A percentile compares a stretch with the other conserved stretches of the same genome.
Conservation (phyloP, 2,888 invertebrate genomes). For the Junonia oenone region DNA sequence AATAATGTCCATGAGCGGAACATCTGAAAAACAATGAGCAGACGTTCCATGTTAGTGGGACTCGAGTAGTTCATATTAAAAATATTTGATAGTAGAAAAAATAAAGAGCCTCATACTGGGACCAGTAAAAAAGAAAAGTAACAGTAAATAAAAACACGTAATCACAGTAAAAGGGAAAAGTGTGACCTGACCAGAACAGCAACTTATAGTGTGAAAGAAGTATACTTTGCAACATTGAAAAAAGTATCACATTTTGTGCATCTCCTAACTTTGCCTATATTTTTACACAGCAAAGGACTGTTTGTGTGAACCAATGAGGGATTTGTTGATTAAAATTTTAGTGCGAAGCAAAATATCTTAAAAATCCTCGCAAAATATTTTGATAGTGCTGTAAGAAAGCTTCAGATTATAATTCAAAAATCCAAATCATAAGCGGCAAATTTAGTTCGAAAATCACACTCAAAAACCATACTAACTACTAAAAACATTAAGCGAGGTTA, state of each 20-base stretch:
- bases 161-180: not conserved
- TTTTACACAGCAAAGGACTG: not conserved
- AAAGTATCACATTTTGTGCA: constrained; percentile 9
- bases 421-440: constrained; percentile 58
- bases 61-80: constrained; percentile 42
- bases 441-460: constrained; percentile 70
- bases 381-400: constrained; percentile 41
- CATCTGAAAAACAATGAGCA: constrained; percentile 78
- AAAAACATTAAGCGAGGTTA: constrained; percentile 70
- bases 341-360: constrained; percentile 27
- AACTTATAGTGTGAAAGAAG: not conserved
- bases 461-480: constrained; percentile 71
- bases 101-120: not conserved
- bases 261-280: not conserved
- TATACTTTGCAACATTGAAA: not conserved
- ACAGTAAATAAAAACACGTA: not conserved
- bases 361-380: constrained; percentile 28
- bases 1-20: constrained; percentile 76
- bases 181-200: not conserved
- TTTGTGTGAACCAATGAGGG: not conserved
- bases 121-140: not conserved
- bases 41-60: constrained; percentile 67
- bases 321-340: constrained; percentile 15
- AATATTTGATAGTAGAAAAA: not conserved
- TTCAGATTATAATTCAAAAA: constrained; percentile 51